These are phyloP conservation scores for Phalloptychus januarius DNA, from an alignment of 2,797 vertebrate genomes.

Conservation along the genomic window DNA sequence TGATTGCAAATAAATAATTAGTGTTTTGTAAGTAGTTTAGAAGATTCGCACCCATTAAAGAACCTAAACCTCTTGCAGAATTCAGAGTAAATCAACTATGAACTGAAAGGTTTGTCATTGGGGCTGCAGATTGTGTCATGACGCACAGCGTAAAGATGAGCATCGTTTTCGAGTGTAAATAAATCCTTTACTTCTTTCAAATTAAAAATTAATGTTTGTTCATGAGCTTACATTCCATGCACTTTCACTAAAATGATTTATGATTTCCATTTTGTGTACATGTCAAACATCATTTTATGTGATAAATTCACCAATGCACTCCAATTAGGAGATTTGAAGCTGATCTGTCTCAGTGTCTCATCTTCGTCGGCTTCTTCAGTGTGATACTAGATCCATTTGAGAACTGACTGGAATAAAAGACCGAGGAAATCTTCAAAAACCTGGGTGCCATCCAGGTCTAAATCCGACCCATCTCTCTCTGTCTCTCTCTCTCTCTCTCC, in stretches of 20 bases:
- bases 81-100: neutral
- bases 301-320: constrained; percentile 17
- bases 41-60: neutral
- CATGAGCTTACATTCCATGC: neutral
- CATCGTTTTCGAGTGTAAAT: constrained; percentile 21
- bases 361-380: constrained; percentile 31
- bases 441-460: constrained; percentile 51
- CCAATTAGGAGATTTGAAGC: constrained; percentile 49
- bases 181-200: constrained; percentile 4
- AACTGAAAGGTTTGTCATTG: neutral
- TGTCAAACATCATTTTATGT: constrained; percentile 16
- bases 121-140: neutral
- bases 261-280: constrained; percentile 3
- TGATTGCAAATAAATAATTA: neutral
- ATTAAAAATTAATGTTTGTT: constrained; percentile 7
- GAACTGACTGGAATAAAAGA: constrained; percentile 53
- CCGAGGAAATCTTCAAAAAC: constrained; percentile 60
- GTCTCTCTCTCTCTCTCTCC: constrained; percentile 29
- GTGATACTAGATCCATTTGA: constrained; percentile 49
- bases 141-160: constrained; percentile 14
- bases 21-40: neutral
- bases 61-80: neutral
- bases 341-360: constrained; percentile 38
- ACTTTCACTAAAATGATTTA: constrained; percentile 11
- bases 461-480: constrained; percentile 38